Conservation (phyloP, 2,797 vertebrate genomes). For the Hipposideros larvatus region DNA sequence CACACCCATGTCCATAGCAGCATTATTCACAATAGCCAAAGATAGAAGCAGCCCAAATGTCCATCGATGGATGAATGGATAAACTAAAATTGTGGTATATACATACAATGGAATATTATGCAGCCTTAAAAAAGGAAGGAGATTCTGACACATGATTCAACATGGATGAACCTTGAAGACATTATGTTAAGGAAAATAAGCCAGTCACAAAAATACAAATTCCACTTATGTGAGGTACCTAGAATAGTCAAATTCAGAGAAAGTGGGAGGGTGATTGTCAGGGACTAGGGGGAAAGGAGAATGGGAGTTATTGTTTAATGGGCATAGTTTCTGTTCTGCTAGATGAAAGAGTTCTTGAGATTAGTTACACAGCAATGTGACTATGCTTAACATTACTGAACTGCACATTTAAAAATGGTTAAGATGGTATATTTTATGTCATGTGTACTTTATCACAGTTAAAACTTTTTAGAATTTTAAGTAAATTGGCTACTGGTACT, state of each 20-base stretch:
- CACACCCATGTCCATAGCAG: not conserved
- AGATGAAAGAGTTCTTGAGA: not conserved
- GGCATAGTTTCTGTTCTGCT: not conserved
- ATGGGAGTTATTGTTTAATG: not conserved
- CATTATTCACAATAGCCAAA: not conserved
- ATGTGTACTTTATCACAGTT: not conserved
- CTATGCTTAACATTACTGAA: not conserved
- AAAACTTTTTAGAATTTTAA: not conserved
- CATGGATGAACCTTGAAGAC: not conserved
- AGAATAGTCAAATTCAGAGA: not conserved
- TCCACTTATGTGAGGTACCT: not conserved
- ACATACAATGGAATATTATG: not conserved
- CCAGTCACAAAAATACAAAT: slow-evolving; percentile 4
- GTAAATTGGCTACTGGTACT: not conserved
- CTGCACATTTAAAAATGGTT: not conserved
- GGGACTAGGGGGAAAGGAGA: not conserved
- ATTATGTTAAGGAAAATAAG: not conserved
- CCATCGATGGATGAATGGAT: not conserved
- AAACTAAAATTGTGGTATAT: not conserved
- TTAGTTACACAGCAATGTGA: not conserved
- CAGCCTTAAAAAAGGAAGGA: slow-evolving; percentile 22
- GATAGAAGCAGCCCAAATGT: not conserved
- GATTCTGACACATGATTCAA: not conserved
- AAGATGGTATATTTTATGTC: not conserved
- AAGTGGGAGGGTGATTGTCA: not conserved